Evolutionary conservation across 2,888 invertebrate species (phyloP), one percentile per base, ranked within the genome.

Genomic region (Hetaerina titia): DNA sequence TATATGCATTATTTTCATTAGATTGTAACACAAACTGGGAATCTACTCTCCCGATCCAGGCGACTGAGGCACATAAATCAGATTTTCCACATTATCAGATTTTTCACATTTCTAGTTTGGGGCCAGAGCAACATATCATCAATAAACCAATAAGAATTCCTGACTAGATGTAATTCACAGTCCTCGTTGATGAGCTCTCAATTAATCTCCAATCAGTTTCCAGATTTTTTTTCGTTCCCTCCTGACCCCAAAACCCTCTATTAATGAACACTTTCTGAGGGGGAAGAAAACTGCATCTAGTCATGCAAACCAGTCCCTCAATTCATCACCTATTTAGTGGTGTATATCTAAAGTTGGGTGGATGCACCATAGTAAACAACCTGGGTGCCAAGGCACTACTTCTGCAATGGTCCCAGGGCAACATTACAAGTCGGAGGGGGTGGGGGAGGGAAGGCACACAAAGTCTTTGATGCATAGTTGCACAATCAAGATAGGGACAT

Each of bases 101-200:
- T 64, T 92, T 56, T 69, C 92, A 63, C 92, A 22, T 64, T 56
- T 60, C 92, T 92, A 92, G 92, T 69, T 31, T 69, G 92, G 92
- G 92, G 92, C 31, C 92, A 92, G 92, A 92, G 92, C 56, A 92
- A 92, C 92, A 56, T 56, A 92, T 92, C 89, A 89, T 89, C 92
- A 92, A 74, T 69, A 19, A 74, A 92, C 92, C 74, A 69, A 92
- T 74, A 92, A 92, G 92, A 92, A 69, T 92, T 92, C 92, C 69
- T 92, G 92, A 92, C 92, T 92, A 92, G 92, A 92, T 92, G 92
- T 92, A 92, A 92, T 92, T 92, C 92, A 92, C 92, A 92, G 92
- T 92, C 92, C 69, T 92, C 74, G 45, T 69, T 92, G 92, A 92
- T 69, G 92, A 74, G 92, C 92, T 92, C 92, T 92, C 15, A 69